Percentiles rank a stretch among this genome's conserved stretches.
Conservation (phyloP, 2,888 invertebrate species). For the Portevinia maculata region DNA sequence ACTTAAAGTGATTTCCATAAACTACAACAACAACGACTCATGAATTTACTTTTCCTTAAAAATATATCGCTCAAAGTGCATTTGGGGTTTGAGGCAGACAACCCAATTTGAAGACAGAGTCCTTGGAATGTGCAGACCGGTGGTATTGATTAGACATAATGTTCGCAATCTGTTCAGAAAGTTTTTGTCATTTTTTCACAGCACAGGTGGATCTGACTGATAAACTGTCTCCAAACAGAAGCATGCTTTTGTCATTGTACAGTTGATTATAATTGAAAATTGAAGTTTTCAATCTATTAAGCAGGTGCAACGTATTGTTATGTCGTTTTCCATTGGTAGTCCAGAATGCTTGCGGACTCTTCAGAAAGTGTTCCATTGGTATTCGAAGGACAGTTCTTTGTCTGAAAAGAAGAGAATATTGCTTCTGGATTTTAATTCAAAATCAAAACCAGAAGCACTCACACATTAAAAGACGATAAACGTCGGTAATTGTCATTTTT, state of each 20-base stretch:
- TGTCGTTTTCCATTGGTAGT: no score
- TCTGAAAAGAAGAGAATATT: no score
- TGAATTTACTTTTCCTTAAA: constrained; percentile 19
- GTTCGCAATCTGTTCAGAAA: constrained; percentile 40
- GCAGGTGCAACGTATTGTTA: constrained; percentile 23
- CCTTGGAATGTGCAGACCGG: background rate
- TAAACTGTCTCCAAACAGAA: constrained; percentile 47
- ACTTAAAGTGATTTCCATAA: constrained; percentile 67
- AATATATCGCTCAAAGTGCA: constrained; percentile 35
- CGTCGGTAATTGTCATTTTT: no score
- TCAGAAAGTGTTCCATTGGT: no score
- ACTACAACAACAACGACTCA: constrained; percentile 27
- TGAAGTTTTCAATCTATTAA: constrained; percentile 44
- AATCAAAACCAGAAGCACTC: no score
- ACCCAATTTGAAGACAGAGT: constrained; percentile 6
- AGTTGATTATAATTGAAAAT: constrained; percentile 52
- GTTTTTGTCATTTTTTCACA: background rate
- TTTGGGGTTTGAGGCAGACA: constrained; percentile 12
- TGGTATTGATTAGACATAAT: constrained; percentile 47
- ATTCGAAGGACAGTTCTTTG: no score
- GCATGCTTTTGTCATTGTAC: background rate
- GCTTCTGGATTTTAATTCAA: no score
- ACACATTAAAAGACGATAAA: no score
- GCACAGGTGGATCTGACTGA: constrained; percentile 41
- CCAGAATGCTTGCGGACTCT: no score